These are phyloP conservation scores for Bradynema listronoti DNA, from an alignment of 1,140 invertebrate genomes.

Conservation along the genomic window DNA sequence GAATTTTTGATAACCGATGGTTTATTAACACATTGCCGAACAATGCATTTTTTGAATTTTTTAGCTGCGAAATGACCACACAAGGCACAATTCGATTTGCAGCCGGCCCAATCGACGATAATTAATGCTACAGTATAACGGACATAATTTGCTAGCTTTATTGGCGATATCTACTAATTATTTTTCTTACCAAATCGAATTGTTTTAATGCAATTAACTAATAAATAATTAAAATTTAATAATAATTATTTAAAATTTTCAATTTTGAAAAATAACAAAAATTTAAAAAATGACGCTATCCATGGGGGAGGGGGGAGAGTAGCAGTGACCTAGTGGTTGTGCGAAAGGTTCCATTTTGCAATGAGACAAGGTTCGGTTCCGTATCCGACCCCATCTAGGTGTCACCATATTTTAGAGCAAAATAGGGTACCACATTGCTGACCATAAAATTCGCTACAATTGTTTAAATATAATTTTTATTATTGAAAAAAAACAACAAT, in stretches of 20 bases:
- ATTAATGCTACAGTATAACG: not conserved
- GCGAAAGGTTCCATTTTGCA: too few relatives aligned
- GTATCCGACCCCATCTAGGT: too few relatives aligned
- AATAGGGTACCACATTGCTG: too few relatives aligned
- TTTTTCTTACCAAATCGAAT: not conserved
- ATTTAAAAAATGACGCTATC: not conserved
- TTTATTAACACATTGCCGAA: slow-evolving; percentile 14
- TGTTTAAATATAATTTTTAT: too few relatives aligned
- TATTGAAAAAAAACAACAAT: too few relatives aligned
- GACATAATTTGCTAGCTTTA: not conserved
- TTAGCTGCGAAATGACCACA: slow-evolving; percentile 35
- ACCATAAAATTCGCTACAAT: too few relatives aligned
- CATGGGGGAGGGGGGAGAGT: too few relatives aligned
- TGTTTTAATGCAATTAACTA: not conserved
- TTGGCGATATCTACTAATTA: not conserved
- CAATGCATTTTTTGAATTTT: slow-evolving; percentile 9
- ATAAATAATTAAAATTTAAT: not conserved
- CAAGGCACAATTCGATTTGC: slow-evolving; percentile 42
- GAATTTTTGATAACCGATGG: slow-evolving; percentile 11
- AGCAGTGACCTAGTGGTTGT: too few relatives aligned
- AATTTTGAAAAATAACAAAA: not conserved
- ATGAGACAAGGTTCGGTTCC: too few relatives aligned
- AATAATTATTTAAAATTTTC: not conserved
- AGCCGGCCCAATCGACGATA: slow-evolving; percentile 35
- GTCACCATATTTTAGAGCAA: too few relatives aligned